Evolutionary conservation across 1,140 invertebrate species (phyloP), one percentile per base, ranked within the genome.

Genomic region (Drosophila pachea): DNA sequence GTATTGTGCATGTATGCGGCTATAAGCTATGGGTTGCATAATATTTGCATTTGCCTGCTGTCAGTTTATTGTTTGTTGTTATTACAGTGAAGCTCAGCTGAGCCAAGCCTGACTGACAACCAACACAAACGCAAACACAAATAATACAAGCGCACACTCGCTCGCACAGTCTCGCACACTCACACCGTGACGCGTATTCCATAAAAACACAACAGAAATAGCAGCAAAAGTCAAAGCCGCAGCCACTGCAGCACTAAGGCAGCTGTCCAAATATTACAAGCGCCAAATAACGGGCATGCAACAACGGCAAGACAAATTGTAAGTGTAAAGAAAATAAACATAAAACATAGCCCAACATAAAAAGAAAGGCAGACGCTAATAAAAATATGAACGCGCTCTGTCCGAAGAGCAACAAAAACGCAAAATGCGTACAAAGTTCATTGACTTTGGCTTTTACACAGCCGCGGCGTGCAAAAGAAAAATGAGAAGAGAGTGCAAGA

Each of bases 341-440:
- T 62, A 67, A 82, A 78, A 71, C 43, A 78, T 54, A 55, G 49
- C 45, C 38, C 16, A 74, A 73, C 56, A 56, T 60, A 76, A 79
- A 73, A 76, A 70, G 72, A 73, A 73, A 77, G 61, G 48, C 62
- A 64, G 60, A 53, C 68, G 68, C 40, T 70, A 66, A 59, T 65
- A 70, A 70, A 54, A 70, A 65, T 69, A 70, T 70, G 67, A 69
- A 69, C 60, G 62, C 33, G 60, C 60, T 64, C 52, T 64, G 62
- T 40, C 52, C 49, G 32, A 71, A 71, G 66, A 67, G 38, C 63
- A 67, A 63, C 47, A 55, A 54, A 60, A 67, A 31, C 63, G 71
- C 42, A 74, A 78, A 84, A 86, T 84, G 82, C 79, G 79, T 84
- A 84, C 79, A 84, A 84, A 84, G 79, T 86, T 84, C 79, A 81